phyloP scores from a whole-genome alignment of 2,888 invertebrate species.

The Andrena hattorfiana region DNA sequence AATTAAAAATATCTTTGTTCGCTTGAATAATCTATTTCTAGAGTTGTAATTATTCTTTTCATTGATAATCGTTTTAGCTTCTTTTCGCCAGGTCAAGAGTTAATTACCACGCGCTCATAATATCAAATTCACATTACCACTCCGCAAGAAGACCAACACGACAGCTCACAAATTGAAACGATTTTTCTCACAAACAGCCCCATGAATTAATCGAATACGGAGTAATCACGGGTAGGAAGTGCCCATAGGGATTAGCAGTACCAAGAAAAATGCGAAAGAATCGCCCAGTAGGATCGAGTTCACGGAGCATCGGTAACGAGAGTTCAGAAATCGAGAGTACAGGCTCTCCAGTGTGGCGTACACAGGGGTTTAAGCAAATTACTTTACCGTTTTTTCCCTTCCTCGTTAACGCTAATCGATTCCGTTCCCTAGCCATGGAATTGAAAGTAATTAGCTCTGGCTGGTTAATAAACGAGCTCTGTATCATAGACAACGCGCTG shows the following conservation, averaged over 20 bases:
- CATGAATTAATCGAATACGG: slow-evolving; percentile 70
- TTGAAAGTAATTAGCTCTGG: slow-evolving; percentile 59
- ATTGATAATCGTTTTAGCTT: background rate
- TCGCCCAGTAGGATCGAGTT: background rate
- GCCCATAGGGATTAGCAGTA: background rate
- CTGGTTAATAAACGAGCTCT: slow-evolving; percentile 48
- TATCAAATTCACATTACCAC: slow-evolving; percentile 35
- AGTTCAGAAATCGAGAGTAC: slow-evolving; percentile 32
- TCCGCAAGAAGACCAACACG: slow-evolving; percentile 31
- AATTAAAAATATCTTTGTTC: background rate
- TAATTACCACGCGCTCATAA: slow-evolving; percentile 37
- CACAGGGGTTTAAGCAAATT: slow-evolving; percentile 49
- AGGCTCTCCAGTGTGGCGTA: background rate
- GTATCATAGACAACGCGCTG: slow-evolving; percentile 45
- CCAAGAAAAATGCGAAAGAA: background rate
- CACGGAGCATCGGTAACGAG: slow-evolving; percentile 25
- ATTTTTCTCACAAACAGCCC: slow-evolving; percentile 67
- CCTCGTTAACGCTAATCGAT: slow-evolving; percentile 63
- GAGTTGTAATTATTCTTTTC: background rate
- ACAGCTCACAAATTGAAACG: slow-evolving; percentile 45
- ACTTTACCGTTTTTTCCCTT: slow-evolving; percentile 37
- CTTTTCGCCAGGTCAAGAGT: slow-evolving; percentile 13
- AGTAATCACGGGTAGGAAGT: slow-evolving; percentile 66
- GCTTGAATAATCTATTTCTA: background rate
- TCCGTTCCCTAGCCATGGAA: slow-evolving; percentile 40